Base-by-base conservation (phyloP, 2,797 vertebrate genomes). In the Catostomus latipinnis region DNA sequence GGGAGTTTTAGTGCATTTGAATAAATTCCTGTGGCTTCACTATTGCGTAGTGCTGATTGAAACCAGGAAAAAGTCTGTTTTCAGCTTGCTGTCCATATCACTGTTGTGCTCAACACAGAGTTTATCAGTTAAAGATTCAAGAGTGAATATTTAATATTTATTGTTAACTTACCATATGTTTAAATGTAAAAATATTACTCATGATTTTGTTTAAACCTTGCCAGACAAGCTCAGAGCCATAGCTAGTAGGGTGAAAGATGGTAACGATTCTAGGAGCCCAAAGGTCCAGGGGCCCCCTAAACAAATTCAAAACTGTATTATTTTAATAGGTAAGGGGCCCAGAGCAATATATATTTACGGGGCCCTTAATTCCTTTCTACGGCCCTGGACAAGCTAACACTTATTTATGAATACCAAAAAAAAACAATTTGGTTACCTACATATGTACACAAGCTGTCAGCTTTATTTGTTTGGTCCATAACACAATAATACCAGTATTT, bases 1-100 rank as follows among this genome's bases (percentile, higher is more conserved):
- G 52, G 45, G 6, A 22, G 50, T 53, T 65, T 54, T 16, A 65
- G n/a, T 65, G 61, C n/a, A 46, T 75, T 66, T 74, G 9, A 52
- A 52, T 2, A 50, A 46, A 74, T 74, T 74, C 8, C 52, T 75
- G 73, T 54, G 34, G 50, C 53, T 65, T 65, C 18, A 45, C 22
- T 63, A 16, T 65, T 53, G 49, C 22, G 43, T 63, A 16, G 60
- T 65, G 61, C 53, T 54, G 50, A 65, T 50, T 46, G 48, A 74
- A 74, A 54, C 34, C 73, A 74, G 72, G 49, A 12, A 6, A 56
- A 7, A 45, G 13, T 60, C 49, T 14, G 71, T n/a, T 73, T 56
- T 72, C 14, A 60, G 14, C 1, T 34, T 34, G 34, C 34, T 34
- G 13, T 53, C 18, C 22, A 49, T 3, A 45, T 22, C 11, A 63